phyloP scores from a whole-genome alignment of 53 echinoderm and acorn worm species.

The Apostichopus leukothele region DNA sequence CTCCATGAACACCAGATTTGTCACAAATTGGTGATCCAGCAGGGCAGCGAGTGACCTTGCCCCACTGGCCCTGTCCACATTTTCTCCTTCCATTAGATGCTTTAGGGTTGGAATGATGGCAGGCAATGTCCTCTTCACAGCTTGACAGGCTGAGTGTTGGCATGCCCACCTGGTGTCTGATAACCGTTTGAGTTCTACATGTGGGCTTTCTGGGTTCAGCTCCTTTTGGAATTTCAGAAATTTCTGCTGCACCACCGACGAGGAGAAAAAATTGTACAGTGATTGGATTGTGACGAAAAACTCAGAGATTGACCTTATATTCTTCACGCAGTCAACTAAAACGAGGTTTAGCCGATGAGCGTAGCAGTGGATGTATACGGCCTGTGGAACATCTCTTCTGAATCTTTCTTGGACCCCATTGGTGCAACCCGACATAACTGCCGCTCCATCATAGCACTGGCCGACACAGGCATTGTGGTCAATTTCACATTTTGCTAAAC shows the following conservation, averaged over 20 bases:
- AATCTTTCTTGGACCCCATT: constrained; percentile 35
- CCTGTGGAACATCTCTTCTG: constrained; percentile 36
- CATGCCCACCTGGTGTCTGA: constrained; percentile 37
- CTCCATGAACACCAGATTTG: constrained; percentile 12
- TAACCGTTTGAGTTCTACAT: constrained; percentile 31
- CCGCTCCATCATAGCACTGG: constrained; percentile 48
- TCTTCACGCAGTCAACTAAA: constrained; percentile 33
- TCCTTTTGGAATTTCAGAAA: constrained; percentile 31
- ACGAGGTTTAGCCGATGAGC: constrained; percentile 44
- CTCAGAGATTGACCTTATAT: constrained; percentile 12
- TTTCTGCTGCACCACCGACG: constrained; percentile 17
- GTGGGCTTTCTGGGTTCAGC: not conserved
- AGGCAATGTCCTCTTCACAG: constrained; percentile 38
- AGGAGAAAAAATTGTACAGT: constrained; percentile 30
- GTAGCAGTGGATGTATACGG: constrained; percentile 36
- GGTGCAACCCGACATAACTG: constrained; percentile 37
- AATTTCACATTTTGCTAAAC: constrained; percentile 23
- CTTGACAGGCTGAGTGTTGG: constrained; percentile 31
- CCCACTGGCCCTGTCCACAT: constrained; percentile 32
- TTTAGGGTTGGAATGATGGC: constrained; percentile 34
- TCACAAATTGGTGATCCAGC: constrained; percentile 42
- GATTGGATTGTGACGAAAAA: constrained; percentile 33
- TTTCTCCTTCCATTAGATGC: constrained; percentile 15
- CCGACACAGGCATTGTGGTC: constrained; percentile 32
- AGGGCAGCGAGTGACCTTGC: constrained; percentile 40